Base-by-base conservation (phyloP, 2,888 invertebrate genomes). In the Macrophya annulata region DNA sequence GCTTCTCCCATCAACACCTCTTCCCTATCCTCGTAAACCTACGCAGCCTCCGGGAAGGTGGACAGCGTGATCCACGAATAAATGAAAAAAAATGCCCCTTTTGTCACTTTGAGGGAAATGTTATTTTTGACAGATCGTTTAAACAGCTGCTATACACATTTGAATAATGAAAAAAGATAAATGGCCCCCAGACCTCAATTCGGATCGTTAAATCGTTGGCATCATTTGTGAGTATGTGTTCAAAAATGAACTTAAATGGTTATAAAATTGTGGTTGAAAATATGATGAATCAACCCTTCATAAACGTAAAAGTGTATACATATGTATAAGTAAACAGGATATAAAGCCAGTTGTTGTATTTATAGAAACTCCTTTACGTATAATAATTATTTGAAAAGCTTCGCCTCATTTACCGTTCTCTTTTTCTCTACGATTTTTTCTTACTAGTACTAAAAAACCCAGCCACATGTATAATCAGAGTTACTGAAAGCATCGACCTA, bases 311-410 rank as follows among this genome's bases (percentile, higher is more conserved):
- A 31, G 31, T 68, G 31, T 68, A n/a, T 31, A 12, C 10, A 31
- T 25, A 55, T 8, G 12, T 2, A 21, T 6, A 40, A 43, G 43
- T 40, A 21, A 74, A 15, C 25, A 10, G 31, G 43, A n/a, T 72
- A 43, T 43, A 72, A 72, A n/a, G 72, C 17, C 17, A 12, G 25
- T 21, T 77, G 4, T 77, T 77, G 37, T 31, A 76, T 31, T 72
- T 17, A 77, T 31, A 31, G 8, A 77, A 48, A 48, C 31, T 77
- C 17, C 17, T 77, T 77, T 37, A 43, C 17, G 21, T 25, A 12
- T 72, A 51, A 77, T 77, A 31, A 77, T 31, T 77, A 51, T 51
- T 77, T 77, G 48, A 77, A 31, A 12, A 51, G 48, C 25, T 43
- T 31, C 76, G 48, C 17, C 17, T 17, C 37, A 37, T 51, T 37